Evolutionary conservation across 2,888 invertebrate genomes (phyloP), one percentile per base, ranked within the genome.

Genomic region (Ennomos quercinarius): DNA sequence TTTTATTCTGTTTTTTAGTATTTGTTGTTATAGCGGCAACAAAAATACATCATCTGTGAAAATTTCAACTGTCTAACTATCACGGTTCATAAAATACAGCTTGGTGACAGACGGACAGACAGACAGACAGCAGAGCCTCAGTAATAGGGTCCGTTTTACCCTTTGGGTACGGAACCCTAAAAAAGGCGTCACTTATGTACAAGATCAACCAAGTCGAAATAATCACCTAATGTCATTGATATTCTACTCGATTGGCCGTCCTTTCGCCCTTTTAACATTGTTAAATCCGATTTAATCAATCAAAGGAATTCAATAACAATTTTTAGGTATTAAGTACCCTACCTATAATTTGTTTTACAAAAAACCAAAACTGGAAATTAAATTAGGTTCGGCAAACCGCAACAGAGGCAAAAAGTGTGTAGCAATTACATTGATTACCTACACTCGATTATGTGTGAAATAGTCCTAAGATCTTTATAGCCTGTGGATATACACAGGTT

Each of bases 401-500:
- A 55, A 55, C 60, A 51, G 60, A 61, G 55, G 60, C 55, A 61
- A 61, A 61, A 61, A 61, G 43, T 56, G 41, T 54, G 46, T 13
- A 53, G 39, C 60, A 56, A 61, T 61, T 61, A 61, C 40, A 40
- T 61, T 61, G 51, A 61, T 61, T 61, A 43, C 51, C 51, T 38
- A 41, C 40, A 51, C 55, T 46, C 36, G 40, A 50, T 37, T 51
- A 47, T 17, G 55, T 56, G 55, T 60, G 51, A 60, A 60, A 55
- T 59, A 55, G 50, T 55, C 50, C 50, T 60, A 54, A 42, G n/a
- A 48, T 51, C 27, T 45, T 49, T 47, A 55, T 50, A 42, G 34
- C 58, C 37, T 10, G 17, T 42, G 37, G 3, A 13, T 36, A 35
- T 8, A 27, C 10, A 43, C 50, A 42, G 9, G 34, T 5, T 42